Base-by-base conservation (phyloP, 2,113 vertebrate genomes). In the Copsychus sechellarum region DNA sequence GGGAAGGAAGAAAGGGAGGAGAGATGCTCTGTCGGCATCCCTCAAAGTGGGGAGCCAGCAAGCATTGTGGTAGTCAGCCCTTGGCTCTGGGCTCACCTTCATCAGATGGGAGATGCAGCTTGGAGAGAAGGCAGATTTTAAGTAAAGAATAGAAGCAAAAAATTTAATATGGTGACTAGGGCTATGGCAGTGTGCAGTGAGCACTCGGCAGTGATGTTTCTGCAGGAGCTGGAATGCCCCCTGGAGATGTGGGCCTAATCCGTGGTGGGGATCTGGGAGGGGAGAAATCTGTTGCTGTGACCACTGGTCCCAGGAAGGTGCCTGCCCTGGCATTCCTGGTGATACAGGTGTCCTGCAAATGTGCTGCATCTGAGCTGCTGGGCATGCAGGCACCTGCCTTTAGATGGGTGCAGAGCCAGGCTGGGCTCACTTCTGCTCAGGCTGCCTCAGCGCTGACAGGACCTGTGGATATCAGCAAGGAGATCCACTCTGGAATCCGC, bases 41-140 rank as follows among this genome's bases (percentile, higher is more conserved):
- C 1, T 2, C 2, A 1, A 36, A 73, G 28, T 3, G 34, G 40
- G 43, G 24, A 78, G 43, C 0, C 4, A 82, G 77, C 0, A 4
- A 56, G 24, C 43, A 51, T 8, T 64, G 69, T 62, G 40, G 47
- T 26, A 77, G 76, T 26, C 50, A 62, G 48, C 6, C 19, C 14
- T 92, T 50, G 57, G 64, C 40, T n/a, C 25, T 26, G 33, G 33
- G 56, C 47, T 85, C 13, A 12, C 23, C 14, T 67, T 92, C 5
- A 3, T 82, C 69, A 71, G 18, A 72, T 67, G 40, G 50, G 56
- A 89, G 34, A 48, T 67, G 64, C 66, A 65, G 12, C n/a, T 51
- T 21, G 47, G 65, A 74, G 21, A 56, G 29, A 62, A 85, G 31
- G 47, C 8, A 17, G 4, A 1, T 18, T 67, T 85, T 91, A 56